Evolutionary conservation across 2,797 vertebrate genomes (phyloP), one percentile per base, ranked within the genome.

Genomic region (Malurus splendens): DNA sequence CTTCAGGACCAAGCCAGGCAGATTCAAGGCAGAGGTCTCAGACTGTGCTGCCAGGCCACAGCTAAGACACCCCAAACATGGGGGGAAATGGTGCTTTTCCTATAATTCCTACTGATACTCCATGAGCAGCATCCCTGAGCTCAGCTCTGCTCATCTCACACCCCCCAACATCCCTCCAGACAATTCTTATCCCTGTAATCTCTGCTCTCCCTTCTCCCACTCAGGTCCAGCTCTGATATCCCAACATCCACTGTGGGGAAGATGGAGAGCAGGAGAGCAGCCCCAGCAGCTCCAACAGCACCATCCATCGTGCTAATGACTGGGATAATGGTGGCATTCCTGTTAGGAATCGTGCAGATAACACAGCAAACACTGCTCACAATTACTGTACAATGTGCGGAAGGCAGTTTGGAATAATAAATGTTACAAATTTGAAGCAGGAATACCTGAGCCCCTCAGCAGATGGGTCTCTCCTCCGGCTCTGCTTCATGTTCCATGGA

Each of bases 331-430:
- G 82, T 60, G 83, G 78, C 87, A 62, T 91, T 95, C 87, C 86
- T 93, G 89, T 75, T 80, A 77, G 92, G 71, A 92, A 25, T 93
- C 79, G 91, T 89, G 87, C 75, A 72, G 92, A 79, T 92, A 93
- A 90, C 91, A 75, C 74, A 54, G 50, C 94, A 90, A 94, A 94
- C 78, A 62, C 57, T 47, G 62, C 75, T 94, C 30, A 66, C 86
- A 89, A 80, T 91, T 86, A 66, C 48, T 82, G 89, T 52, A 86
- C 80, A 95, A 77, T 70, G 73, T 50, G 76, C 22, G 14, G 90
- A 91, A 92, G 83, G 94, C 81, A 87, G 32, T 93, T 91, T 77
- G 67, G 87, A 92, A 86, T 92, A 89, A 95, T 90, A 90, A 95
- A 92, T 77, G 75, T 89, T 94, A 68, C 41, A 2, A 92, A 94